Evolutionary conservation across 2,888 invertebrate genomes (phyloP).

Genomic region (Scrobipalpa costella): DNA sequence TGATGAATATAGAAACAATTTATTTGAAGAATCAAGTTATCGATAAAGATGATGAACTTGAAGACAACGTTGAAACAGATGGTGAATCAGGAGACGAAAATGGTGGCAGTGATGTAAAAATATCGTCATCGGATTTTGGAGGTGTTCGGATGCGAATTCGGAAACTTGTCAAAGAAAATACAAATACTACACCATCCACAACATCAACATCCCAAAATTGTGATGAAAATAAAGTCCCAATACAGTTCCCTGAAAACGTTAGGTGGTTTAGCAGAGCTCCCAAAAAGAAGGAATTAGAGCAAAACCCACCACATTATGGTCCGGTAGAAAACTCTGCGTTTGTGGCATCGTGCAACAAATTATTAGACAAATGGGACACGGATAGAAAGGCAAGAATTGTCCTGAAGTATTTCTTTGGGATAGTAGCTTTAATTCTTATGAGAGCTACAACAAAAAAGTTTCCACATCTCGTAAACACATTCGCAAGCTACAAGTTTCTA

Average conservation of each 20-base stretch:
- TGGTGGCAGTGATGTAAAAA: no score
- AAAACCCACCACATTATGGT: constrained; percentile 21
- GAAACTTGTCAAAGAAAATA: no score
- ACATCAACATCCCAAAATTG: not conserved
- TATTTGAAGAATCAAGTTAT: no score
- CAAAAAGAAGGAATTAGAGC: not conserved
- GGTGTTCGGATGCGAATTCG: no score
- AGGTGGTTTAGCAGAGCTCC: not conserved
- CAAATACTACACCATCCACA: not conserved
- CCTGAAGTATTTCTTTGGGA: constrained; percentile 38
- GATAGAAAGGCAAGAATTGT: constrained; percentile 26
- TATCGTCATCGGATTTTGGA: no score
- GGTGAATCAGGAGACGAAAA: no score
- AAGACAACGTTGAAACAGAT: no score
- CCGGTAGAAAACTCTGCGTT: constrained; percentile 37
- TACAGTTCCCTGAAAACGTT: not conserved
- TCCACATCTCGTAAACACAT: constrained; percentile 34
- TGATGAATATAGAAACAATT: no score
- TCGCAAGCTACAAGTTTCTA: constrained; percentile 27
- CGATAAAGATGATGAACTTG: not conserved
- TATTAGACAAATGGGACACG: constrained; percentile 35
- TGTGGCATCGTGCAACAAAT: constrained; percentile 33
- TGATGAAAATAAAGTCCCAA: not conserved
- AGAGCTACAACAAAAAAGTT: constrained; percentile 34
- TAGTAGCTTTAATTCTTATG: constrained; percentile 36